Base-by-base conservation (phyloP, 2,113 vertebrate species). In the Haplochromis vanheusdeni region DNA sequence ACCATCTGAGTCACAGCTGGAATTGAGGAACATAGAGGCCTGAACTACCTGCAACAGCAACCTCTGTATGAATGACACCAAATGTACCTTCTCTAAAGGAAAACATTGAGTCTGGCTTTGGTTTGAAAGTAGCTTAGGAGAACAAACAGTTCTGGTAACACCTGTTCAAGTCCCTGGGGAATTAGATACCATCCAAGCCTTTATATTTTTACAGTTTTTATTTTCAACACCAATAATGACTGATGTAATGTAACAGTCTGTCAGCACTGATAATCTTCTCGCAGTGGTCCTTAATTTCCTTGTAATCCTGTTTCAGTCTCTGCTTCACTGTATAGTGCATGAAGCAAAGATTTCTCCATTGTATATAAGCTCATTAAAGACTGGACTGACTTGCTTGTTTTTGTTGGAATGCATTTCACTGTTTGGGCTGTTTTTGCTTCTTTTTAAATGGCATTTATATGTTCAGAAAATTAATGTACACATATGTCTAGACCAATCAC, bases 321-420 rank as follows among this genome's bases (percentile, higher is more conserved):
- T 73, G 21, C 21, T 47, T 47, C 13, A 73, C 13, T 0, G 65
- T 70, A 42, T 14, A 26, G 5, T 10, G 8, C 65, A 70, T 45
- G 37, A 23, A 23, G 65, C 13, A 70, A 70, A 26, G 12, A 35
- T 62, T 62, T 62, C 65, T 70, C 12, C 0, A 42, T 42, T 16
- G 5, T 70, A 23, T 4, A 42, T 26, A 23, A 14, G 35, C 35
- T 2, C 65, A 0, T 70, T 70, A 70, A 42, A 16, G 65, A 23
- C n/a, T 42, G 2, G 12, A 42, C n/a, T 3, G 3, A 14, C 65
- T 42, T 42, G 65, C 0, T 23, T 16, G 7, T 42, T 6, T 0
- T 26, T 70, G 5, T 42, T 70, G 35, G 5, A 70, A 42, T 21
- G 5, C 12, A 42, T 40, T 14, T 70, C 35, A 42, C 65, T 42